phyloP scores from a whole-genome alignment of 2,113 vertebrate species.

The Carassius auratus region DNA sequence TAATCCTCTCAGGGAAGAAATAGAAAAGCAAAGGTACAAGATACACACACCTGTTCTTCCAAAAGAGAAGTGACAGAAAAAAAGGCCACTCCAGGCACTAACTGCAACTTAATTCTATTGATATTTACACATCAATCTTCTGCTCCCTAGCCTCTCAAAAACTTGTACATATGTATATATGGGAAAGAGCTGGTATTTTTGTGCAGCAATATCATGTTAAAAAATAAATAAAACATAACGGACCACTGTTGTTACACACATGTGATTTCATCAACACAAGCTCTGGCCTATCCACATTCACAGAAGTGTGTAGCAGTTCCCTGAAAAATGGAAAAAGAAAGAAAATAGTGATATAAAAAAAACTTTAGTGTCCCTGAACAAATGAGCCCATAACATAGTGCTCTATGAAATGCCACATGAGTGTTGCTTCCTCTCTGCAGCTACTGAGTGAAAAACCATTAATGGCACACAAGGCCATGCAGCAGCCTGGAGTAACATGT shows the following conservation, averaged over 20 bases:
- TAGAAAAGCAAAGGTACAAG: neutral
- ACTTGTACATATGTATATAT: neutral
- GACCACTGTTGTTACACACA: neutral
- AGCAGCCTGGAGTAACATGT: slow-evolving; percentile 16
- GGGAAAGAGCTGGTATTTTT: neutral
- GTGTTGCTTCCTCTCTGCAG: slow-evolving; percentile 17
- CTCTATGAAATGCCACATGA: slow-evolving; percentile 20
- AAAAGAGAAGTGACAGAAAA: neutral
- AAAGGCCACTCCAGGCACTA: slow-evolving; percentile 1
- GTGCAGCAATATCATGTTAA: neutral
- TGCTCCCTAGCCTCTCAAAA: neutral
- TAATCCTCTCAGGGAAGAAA: slow-evolving; percentile 27
- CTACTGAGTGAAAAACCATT: slow-evolving; percentile 2
- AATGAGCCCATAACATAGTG: slow-evolving; percentile 1
- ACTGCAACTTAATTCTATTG: neutral
- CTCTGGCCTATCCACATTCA: neutral
- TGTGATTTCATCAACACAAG: neutral
- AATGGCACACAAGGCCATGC: neutral
- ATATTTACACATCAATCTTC: slow-evolving; percentile 17
- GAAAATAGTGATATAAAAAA: neutral
- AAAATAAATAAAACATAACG: neutral
- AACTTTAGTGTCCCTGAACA: neutral
- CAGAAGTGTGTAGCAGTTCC: neutral
- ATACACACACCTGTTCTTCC: slow-evolving; percentile 4
- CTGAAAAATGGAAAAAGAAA: neutral